Percentiles rank a stretch among this genome's conserved stretches.
Conservation (phyloP, 2,888 invertebrate genomes). For the Dusona sp. region DNA sequence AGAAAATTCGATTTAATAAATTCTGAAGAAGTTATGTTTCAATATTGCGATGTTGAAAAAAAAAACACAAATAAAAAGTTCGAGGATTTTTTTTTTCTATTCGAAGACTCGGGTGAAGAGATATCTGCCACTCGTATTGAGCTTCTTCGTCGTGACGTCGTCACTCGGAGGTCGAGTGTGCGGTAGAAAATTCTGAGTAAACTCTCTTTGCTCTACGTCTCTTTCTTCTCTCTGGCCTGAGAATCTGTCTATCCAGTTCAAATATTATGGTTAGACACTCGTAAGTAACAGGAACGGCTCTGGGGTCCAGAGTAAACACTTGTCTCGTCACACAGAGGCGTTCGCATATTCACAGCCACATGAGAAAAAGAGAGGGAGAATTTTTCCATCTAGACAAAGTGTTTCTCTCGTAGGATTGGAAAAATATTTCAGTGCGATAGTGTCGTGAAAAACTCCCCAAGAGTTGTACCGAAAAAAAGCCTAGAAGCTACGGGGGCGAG, state of each 20-base stretch:
- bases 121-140: constrained; percentile 60
- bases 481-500: constrained; percentile 50
- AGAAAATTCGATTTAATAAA: not conserved
- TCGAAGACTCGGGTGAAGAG: constrained; percentile 49
- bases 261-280: constrained; percentile 80
- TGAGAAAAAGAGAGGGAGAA: constrained; percentile 39
- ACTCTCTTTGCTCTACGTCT: constrained; percentile 63
- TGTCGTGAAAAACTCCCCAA: constrained; percentile 37
- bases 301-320: constrained; percentile 70
- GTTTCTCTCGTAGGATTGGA: constrained; percentile 49
- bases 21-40: not conserved
- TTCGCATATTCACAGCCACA: constrained; percentile 34
- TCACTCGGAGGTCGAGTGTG: constrained; percentile 45
- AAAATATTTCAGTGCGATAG: constrained; percentile 59
- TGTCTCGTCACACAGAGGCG: constrained; percentile 56
- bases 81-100: not conserved
- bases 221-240: constrained; percentile 61
- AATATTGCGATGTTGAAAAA: not conserved
- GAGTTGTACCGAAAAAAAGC: constrained; percentile 22
- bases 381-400: constrained; percentile 53
- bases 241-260: constrained; percentile 77
- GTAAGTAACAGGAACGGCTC: constrained; percentile 74
- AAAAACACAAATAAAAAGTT: not conserved
- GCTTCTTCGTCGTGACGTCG: constrained; percentile 45
- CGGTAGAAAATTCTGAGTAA: constrained; percentile 72